phyloP scores from a whole-genome alignment of 2,797 vertebrate species.

The Cyprinodon diabolis region DNA sequence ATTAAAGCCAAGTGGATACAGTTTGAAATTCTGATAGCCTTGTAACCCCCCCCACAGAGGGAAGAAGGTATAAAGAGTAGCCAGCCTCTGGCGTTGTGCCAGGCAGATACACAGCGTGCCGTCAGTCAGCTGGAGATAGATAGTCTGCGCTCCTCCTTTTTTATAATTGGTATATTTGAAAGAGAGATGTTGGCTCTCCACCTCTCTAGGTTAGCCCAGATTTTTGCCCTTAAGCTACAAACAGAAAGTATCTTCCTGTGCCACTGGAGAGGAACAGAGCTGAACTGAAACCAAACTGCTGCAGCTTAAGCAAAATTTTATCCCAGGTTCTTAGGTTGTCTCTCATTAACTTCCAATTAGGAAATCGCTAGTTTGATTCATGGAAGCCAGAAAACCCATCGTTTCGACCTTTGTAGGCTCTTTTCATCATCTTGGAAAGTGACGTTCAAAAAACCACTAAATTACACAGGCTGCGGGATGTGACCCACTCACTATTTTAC shows the following conservation, averaged over 20 bases:
- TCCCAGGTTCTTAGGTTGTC: background rate
- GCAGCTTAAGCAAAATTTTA: background rate
- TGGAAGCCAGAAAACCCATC: too few species aligned
- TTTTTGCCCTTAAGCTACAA: slow-evolving; percentile 19
- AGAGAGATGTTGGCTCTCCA: slow-evolving; percentile 29
- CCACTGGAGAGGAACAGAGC: slow-evolving; percentile 29
- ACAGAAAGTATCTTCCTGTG: slow-evolving; percentile 1
- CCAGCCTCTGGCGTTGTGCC: slow-evolving; percentile 30
- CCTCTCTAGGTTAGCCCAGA: slow-evolving; percentile 19
- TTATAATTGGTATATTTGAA: slow-evolving; percentile 45
- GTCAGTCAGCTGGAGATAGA: slow-evolving; percentile 37
- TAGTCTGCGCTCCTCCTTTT: slow-evolving; percentile 21
- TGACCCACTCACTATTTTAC: background rate
- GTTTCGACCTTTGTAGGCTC: background rate
- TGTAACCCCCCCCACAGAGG: background rate
- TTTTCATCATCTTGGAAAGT: background rate
- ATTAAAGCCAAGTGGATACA: slow-evolving; percentile 28
- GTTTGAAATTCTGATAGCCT: slow-evolving; percentile 48
- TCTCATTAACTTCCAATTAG: background rate
- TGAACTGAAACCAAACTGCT: slow-evolving; percentile 24
- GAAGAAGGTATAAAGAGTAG: slow-evolving; percentile 14
- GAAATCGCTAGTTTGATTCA: background rate
- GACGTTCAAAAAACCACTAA: background rate
- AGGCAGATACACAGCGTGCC: slow-evolving; percentile 22
- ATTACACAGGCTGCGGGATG: background rate